A percentile compares a stretch with the other conserved stretches of the same genome.
phyloP scores from a whole-genome alignment of 2,888 invertebrate genomes.

The Monoplex corrugatus region DNA sequence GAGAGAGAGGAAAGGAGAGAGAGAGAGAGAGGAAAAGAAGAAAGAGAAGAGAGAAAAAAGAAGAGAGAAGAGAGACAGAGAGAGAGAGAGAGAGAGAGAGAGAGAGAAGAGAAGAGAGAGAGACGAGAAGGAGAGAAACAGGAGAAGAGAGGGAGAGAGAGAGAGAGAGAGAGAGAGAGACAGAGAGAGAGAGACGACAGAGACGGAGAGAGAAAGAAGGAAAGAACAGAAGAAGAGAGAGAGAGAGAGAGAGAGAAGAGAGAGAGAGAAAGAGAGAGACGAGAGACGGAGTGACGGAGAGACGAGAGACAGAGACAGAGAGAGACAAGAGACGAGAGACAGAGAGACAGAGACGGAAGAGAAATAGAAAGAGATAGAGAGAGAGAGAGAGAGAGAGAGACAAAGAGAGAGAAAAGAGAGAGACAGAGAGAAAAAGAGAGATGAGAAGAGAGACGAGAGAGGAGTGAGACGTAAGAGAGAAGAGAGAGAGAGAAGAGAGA shows the following conservation, averaged over 20 bases:
- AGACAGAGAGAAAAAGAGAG: constrained; percentile 33
- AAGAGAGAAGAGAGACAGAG: too few relatives aligned
- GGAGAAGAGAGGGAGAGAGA: too few relatives aligned
- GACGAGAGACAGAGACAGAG: too few relatives aligned
- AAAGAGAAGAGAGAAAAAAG: too few relatives aligned
- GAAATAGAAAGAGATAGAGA: background rate
- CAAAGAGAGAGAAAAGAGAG: constrained; percentile 22
- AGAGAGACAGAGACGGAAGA: background rate
- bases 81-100: too few relatives aligned
- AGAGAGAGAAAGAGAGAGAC: background rate
- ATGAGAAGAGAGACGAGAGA: background rate
- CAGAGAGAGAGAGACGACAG: too few relatives aligned
- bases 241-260: background rate
- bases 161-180: too few relatives aligned
- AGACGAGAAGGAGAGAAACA: too few relatives aligned
- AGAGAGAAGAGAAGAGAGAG: too few relatives aligned
- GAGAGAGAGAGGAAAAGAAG: too few relatives aligned
- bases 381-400: background rate
- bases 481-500: too few relatives aligned
- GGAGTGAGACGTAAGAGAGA: background rate
- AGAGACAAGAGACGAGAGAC: background rate
- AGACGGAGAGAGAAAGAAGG: background rate
- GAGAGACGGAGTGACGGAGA: background rate
- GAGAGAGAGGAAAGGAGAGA: too few relatives aligned
- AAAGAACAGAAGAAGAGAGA: background rate